Evolutionary conservation across 2,888 invertebrate species (phyloP).

Genomic region (Antheraea yamamai): DNA sequence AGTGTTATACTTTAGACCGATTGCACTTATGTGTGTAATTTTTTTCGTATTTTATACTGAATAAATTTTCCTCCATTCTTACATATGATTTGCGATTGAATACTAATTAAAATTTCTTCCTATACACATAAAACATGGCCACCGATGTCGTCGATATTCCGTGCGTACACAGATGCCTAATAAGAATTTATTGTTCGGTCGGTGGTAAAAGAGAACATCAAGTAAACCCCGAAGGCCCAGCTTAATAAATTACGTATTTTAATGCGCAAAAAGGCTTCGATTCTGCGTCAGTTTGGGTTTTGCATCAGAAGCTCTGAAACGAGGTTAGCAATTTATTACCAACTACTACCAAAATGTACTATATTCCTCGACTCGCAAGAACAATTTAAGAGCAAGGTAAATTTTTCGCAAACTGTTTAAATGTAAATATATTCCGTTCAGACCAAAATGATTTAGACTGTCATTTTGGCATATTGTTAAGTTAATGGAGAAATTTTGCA

Average conservation of each 20-base stretch:
- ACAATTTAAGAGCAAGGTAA: background rate
- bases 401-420: background rate
- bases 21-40: no score
- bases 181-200: conserved; percentile 13
- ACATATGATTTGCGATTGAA: background rate
- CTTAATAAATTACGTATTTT: conserved; percentile 14
- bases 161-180: conserved; percentile 11
- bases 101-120: background rate
- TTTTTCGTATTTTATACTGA: no score
- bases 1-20: no score
- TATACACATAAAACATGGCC: background rate
- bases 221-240: background rate
- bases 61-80: background rate
- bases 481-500: background rate
- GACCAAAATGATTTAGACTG: no score
- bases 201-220: conserved; percentile 13
- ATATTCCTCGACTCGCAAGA: background rate
- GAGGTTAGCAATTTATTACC: background rate
- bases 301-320: background rate
- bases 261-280: conserved; percentile 14
- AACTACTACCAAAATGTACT: background rate
- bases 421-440: background rate
- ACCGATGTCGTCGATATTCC: conserved; percentile 3
- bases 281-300: conserved; percentile 2
- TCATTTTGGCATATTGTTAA: no score